Base-by-base conservation (phyloP, 2,113 vertebrate genomes). In the Gymnobelideus leadbeateri region DNA sequence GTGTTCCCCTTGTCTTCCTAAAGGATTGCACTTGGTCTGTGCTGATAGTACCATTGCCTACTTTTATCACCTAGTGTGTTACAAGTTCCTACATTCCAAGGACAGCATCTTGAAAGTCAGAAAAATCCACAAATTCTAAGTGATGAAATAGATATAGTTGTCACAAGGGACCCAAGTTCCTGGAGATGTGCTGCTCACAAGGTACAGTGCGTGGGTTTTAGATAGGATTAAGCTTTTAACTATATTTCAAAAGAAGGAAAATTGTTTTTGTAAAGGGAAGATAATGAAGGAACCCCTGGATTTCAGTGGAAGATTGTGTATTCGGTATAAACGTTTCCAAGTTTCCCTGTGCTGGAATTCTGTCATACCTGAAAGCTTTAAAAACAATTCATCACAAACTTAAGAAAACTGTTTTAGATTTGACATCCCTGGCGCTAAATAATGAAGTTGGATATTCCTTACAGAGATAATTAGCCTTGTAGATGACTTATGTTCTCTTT, bases 371-470 rank as follows among this genome's bases (percentile, higher is more conserved):
- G 91, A 95, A 95, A 50, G 89, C 84, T 95, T 94, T 84, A 93
- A 14, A 93, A 91, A 61, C 94, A 92, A 77, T 92, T 84, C 54
- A 90, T 96, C 31, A 21, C 21, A 6, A 77, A 43, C 1, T 94
- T 94, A 94, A 84, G 52, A 96, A 92, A 61, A 96, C n/a, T 93
- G 43, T 25, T 84, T 96, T 92, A 94, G 46, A 25, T 96, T 1
- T 10, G 89, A 43, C 9, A 96, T 54, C 11, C 14, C 11, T 92
- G 21, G 68, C 4, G 47, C 28, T 92, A 92, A 94, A 43, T 95
- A 95, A 91, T 93, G 54, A 93, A 46, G 91, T 31, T 77, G 46
- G 91, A 55, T 1, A 94, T 49, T 52, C 11, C 49, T 9, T 28
- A 26, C 28, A 26, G 61, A 25, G 46, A 57, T 89, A 90, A 51